These are phyloP conservation scores for Excalfactoria chinensis DNA, from an alignment of 2,113 vertebrate species.

Conservation along the genomic window DNA sequence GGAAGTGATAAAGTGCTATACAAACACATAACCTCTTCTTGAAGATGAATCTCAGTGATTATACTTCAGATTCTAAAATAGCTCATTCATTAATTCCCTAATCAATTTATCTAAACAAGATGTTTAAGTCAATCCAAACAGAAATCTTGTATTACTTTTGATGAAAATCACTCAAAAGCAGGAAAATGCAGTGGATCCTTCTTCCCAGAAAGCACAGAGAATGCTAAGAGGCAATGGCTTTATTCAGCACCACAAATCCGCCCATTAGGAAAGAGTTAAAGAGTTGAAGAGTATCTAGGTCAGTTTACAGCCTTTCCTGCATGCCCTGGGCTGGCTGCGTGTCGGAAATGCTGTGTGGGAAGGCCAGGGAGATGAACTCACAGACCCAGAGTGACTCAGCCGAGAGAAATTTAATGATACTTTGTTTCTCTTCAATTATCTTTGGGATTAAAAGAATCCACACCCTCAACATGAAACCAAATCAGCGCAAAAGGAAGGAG, in stretches of 20 bases:
- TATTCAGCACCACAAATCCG: background rate
- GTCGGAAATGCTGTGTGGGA: conserved; percentile 64
- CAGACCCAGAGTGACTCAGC: conserved; percentile 55
- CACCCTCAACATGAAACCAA: background rate
- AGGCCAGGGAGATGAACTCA: conserved; percentile 50
- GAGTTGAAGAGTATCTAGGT: conserved; percentile 63
- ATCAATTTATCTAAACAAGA: background rate
- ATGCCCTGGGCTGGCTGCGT: conserved; percentile 14
- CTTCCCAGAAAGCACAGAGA: background rate
- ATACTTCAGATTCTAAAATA: background rate
- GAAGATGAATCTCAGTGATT: background rate
- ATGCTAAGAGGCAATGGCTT: background rate
- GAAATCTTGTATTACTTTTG: background rate
- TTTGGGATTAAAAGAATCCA: conserved; percentile 56
- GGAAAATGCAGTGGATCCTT: background rate
- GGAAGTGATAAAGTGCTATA: background rate
- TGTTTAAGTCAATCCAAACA: background rate
- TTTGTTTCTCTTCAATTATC: conserved; percentile 42
- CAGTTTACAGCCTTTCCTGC: conserved; percentile 56
- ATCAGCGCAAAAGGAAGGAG: background rate
- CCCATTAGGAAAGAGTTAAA: conserved; percentile 26
- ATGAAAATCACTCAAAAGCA: background rate
- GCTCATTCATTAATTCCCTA: background rate
- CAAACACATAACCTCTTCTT: fast-evolving
- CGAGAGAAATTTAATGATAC: conserved; percentile 30